Conservation (phyloP, 2,888 invertebrate species). For the Agrilus biguttatus region DNA sequence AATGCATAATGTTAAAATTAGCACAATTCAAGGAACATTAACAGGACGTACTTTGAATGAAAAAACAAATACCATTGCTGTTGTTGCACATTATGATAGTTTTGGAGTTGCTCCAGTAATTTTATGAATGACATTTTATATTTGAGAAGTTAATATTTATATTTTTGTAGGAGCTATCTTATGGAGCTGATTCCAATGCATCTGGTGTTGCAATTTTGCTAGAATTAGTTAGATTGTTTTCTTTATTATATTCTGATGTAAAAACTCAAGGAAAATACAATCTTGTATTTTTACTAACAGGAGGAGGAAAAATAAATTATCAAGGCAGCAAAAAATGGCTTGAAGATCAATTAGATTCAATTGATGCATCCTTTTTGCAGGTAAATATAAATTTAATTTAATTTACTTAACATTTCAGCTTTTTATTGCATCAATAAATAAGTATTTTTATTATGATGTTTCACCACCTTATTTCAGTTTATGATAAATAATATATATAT, state of each 20-base stretch:
- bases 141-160: constrained; percentile 4
- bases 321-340: constrained; percentile 94
- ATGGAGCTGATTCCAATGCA: constrained; percentile 85
- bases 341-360: constrained; percentile 76
- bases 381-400: constrained; percentile 30
- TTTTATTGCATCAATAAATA: neutral
- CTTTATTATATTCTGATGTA: constrained; percentile 64
- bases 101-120: constrained; percentile 78
- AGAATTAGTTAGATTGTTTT: constrained; percentile 77
- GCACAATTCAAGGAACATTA: constrained; percentile 76
- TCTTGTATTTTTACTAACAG: constrained; percentile 76
- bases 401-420: neutral
- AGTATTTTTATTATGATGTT: no score
- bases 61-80: constrained; percentile 61
- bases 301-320: constrained; percentile 86
- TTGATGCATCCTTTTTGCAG: constrained; percentile 56
- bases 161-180: constrained; percentile 57
- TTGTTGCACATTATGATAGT: constrained; percentile 90
- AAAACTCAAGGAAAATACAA: constrained; percentile 62
- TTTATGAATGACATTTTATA: constrained; percentile 1
- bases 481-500: no score
- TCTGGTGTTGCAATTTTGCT: constrained; percentile 79
- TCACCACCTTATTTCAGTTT: no score
- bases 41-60: constrained; percentile 54
- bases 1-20: constrained; percentile 66